phyloP scores from a whole-genome alignment of 2,888 invertebrate species.

The Rhimphoctona megacephalus region DNA sequence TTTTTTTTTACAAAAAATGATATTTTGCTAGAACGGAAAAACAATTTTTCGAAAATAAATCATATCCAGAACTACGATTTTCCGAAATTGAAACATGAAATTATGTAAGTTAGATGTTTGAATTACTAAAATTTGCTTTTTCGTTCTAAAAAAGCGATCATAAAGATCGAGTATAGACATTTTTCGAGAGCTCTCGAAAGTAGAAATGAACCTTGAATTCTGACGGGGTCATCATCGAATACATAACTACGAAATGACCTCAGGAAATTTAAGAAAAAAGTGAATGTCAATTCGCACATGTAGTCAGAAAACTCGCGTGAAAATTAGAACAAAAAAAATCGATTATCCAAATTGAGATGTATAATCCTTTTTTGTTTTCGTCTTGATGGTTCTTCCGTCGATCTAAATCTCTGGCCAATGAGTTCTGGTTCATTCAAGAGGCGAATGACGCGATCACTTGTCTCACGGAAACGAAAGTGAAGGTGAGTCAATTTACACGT shows the following conservation, averaged over 20 bases:
- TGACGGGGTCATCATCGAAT: conserved; percentile 8
- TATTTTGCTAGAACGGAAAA: background rate
- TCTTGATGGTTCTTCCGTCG: background rate
- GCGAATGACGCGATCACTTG: conserved; percentile 53
- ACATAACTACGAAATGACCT: background rate
- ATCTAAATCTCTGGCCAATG: conserved; percentile 6
- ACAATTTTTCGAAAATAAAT: background rate
- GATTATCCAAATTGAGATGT: background rate
- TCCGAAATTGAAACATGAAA: background rate
- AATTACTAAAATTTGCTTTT: background rate
- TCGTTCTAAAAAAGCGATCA: background rate
- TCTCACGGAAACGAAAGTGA: conserved; percentile 66
- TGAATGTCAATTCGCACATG: conserved; percentile 23
- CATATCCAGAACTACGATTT: background rate
- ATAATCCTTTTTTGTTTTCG: background rate
- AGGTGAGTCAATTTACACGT: conserved; percentile 61
- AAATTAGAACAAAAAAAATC: background rate
- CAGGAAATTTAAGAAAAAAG: background rate
- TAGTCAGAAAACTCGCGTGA: background rate
- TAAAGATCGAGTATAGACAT: background rate
- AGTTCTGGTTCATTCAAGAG: conserved; percentile 30
- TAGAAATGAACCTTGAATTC: conserved; percentile 20
- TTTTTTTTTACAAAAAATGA: background rate
- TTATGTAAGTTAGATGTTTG: background rate
- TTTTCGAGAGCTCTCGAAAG: conserved; percentile 21